Evolutionary conservation across 2,797 vertebrate genomes (phyloP), one percentile per base, ranked within the genome.

Genomic region (Acrossocheilus wenchowensis): DNA sequence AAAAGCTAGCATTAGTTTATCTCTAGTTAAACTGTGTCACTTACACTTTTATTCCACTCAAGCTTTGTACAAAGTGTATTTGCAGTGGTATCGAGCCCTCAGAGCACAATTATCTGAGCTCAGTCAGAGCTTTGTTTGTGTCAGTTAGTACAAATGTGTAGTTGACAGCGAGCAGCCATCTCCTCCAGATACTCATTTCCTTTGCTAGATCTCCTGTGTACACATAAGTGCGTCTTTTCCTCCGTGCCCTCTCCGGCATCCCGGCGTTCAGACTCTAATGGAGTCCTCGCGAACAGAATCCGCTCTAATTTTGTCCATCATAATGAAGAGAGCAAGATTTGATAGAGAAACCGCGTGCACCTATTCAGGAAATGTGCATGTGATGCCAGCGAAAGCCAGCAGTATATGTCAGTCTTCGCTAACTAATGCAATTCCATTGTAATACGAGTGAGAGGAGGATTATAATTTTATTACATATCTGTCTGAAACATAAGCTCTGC

Each of bases 401-500:
- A 66, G 72, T 86, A 86, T 41, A 80, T 78, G 50, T 89, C 87
- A 83, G 68, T 90, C 64, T 84, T 85, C 66, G 79, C 78, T 75
- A 84, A 86, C 79, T 81, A 89, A 91, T 90, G 78, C 78, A 90
- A 84, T 89, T 88, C 81, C 73, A 83, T 86, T 89, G 91, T 90
- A 92, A 92, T 80, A 36, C 36, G 84, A 92, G 90, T 80, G 85
- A 87, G 62, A 87, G 85, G 71, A 52, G 66, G 88, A 90, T 90
- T 90, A 90, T 90, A 75, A 86, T 88, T 88, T 89, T 84, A 83
- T 91, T 85, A 85, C 78, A 83, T 87, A 83, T 90, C 88, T 93
- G 92, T 92, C 73, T 93, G 87, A 92, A 91, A 91, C 90, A 92
- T 94, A 94, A 94, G 91, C 91, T 90, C 92, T 93, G 85, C 90